These are phyloP conservation scores for Motacilla tschutschensis DNA, from an alignment of 2,113 vertebrate genomes.

Conservation along the genomic window DNA sequence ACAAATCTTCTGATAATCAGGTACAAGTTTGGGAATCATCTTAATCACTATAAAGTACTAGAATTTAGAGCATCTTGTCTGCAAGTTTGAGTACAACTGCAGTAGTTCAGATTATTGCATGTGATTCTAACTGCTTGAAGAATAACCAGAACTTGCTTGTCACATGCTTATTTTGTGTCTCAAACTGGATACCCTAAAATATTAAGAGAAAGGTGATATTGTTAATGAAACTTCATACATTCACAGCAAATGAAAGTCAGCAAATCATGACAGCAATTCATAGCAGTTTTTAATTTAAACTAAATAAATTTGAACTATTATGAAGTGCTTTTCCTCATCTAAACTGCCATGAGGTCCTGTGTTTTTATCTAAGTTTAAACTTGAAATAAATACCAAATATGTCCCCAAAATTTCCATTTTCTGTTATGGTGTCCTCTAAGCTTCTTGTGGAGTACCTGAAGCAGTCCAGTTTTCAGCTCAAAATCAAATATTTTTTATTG, in stretches of 20 bases:
- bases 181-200: not conserved
- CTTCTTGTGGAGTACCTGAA: not conserved
- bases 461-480: not conserved
- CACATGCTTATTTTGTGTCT: not conserved
- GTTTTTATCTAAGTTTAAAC: not conserved
- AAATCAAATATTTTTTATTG: not conserved
- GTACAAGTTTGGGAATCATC: not conserved
- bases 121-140: not conserved
- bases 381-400: not conserved
- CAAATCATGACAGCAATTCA: not conserved
- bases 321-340: not conserved
- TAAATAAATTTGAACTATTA: not conserved
- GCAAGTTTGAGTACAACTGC: not conserved
- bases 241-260: not conserved
- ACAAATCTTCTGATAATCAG: not conserved
- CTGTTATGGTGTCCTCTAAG: not conserved
- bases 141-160: not conserved
- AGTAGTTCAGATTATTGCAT: not conserved
- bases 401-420: not conserved
- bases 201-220: not conserved
- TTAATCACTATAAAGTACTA: not conserved
- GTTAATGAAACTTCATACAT: not conserved
- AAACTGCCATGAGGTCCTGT: not conserved
- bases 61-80: not conserved
- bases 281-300: not conserved